Evolutionary conservation across 64 coral and sea anemone species (phyloP), one percentile per base, ranked within the genome.

Genomic region (Montipora cactus): DNA sequence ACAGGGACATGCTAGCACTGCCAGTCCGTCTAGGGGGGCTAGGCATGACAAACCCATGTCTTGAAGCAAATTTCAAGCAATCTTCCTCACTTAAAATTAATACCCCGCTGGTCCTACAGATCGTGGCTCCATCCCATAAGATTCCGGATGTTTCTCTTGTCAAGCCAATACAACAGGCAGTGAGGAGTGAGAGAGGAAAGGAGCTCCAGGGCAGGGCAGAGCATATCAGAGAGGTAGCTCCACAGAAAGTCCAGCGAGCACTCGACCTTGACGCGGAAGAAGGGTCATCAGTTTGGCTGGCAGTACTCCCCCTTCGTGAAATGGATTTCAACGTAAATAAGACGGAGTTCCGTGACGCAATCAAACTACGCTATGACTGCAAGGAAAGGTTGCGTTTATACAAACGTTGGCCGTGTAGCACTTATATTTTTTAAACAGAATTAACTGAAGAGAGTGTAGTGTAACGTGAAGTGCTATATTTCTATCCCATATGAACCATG

Each of bases 281-380:
- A 75, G 86, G 59, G 16, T 71, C 84, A 23, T 23, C 84, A n/a
- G 11, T 73, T 47, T 71, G 84, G 86, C 86, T 88, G 69, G 75
- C 46, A 19, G 47, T 74, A 21, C 44, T 87, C 16, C 68, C 84
- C 44, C 64, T 87, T 51, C 59, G 47, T 46, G 57, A 44, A 18
- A 2, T 87, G 73, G 84, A 28, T 28, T 28, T 28, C 25, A 28
- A 28, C 25, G 25, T 28, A 28, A 28, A 28, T 28, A 28, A 28
- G 25, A 28, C 0, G 25, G 25, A 28, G 25, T 28, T 28, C 25
- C 25, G 25, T 28, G 25, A 28, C 25, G 25, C 25, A 28, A 28
- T 28, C 1, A 28, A 28, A 28, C 25, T 28, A 28, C 25, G 25
- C 25, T 23, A 23, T 28, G 25, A 28, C 1, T 28, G 25, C 22